Percentiles rank a stretch among this genome's conserved stretches.
Evolutionary conservation across 2,113 vertebrate genomes (phyloP).

Genomic region (Bos taurus): DNA sequence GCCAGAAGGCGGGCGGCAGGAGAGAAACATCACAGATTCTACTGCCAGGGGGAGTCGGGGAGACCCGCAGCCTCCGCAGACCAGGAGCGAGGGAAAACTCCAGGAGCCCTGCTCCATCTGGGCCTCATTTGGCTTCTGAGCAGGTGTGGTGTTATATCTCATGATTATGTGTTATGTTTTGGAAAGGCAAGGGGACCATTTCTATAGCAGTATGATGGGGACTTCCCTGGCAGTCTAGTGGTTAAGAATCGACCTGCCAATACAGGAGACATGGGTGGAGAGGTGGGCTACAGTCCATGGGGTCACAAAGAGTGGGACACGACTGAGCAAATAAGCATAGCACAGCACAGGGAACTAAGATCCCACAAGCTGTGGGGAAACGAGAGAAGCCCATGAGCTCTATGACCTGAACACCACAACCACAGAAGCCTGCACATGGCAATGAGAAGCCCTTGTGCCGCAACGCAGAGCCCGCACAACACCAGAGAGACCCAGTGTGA

Average conservation of each 20-base stretch:
- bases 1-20: neutral
- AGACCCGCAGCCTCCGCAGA: neutral
- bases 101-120: neutral
- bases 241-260: neutral
- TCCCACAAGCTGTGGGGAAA: neutral
- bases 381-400: fast-evolving
- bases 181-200: neutral
- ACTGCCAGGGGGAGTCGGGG: neutral
- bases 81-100: neutral
- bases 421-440: neutral
- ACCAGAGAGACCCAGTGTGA: neutral
- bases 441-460: neutral
- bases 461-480: neutral
- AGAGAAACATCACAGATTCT: neutral
- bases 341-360: neutral
- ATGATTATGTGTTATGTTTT: neutral
- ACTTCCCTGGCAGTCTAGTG: neutral
- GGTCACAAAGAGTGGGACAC: neutral
- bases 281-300: neutral
- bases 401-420: neutral
- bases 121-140: neutral
- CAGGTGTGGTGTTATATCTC: neutral
- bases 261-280: neutral
- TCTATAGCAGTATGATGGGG: neutral
- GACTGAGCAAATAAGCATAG: neutral